phyloP scores from a whole-genome alignment of 1,140 invertebrate species.

The Drosophila ficusphila region DNA sequence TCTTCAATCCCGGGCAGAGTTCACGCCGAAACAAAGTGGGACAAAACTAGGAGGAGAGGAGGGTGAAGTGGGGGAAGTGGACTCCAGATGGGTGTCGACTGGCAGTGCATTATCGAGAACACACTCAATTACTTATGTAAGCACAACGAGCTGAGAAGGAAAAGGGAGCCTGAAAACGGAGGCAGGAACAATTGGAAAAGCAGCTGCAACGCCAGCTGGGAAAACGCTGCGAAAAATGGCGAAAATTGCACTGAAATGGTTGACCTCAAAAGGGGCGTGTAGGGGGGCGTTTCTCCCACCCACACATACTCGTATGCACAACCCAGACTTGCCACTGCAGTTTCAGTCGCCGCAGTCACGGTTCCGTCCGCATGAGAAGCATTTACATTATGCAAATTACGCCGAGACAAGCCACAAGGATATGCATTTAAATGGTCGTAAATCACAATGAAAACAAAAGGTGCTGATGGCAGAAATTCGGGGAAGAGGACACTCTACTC shows the following conservation, averaged over 20 bases:
- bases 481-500: background rate
- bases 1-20: conserved; percentile 60
- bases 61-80: background rate
- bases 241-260: conserved; percentile 64
- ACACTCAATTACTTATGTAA: conserved; percentile 83
- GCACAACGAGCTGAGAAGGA: conserved; percentile 27
- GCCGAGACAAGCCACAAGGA: conserved; percentile 65
- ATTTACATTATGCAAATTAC: conserved; percentile 80
- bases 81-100: conserved; percentile 29
- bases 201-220: conserved; percentile 50
- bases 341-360: conserved; percentile 29
- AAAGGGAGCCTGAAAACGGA: background rate
- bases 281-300: background rate
- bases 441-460: conserved; percentile 78
- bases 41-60: background rate
- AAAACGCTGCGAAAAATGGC: conserved; percentile 65
- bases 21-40: conserved; percentile 48
- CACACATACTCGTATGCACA: conserved; percentile 17
- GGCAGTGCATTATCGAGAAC: conserved; percentile 77
- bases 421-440: conserved; percentile 77
- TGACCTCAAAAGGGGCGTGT: conserved; percentile 62
- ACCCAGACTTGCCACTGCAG: conserved; percentile 16
- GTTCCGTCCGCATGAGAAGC: conserved; percentile 42
- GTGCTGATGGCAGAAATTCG: conserved; percentile 33
- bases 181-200: conserved; percentile 75